These are phyloP conservation scores for Phortica variegata DNA, from an alignment of 1,140 invertebrate genomes.

Conservation along the genomic window DNA sequence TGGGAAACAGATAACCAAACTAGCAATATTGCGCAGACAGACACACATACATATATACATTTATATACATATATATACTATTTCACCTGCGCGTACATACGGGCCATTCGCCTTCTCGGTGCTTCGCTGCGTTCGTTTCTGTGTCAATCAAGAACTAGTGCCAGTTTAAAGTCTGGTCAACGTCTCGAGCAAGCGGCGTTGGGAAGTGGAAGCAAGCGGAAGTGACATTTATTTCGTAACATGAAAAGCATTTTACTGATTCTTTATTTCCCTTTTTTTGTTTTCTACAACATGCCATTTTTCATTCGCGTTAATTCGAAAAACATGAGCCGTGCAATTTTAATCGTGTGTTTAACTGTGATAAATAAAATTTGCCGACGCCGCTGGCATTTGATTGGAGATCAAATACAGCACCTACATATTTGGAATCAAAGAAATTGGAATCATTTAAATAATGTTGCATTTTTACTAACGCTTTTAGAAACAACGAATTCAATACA, in stretches of 20 bases:
- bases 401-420: too few relatives aligned
- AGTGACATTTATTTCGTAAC: too few relatives aligned
- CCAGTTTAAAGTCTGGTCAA: background rate
- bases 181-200: background rate
- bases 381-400: too few relatives aligned
- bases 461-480: background rate
- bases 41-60: background rate
- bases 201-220: constrained; percentile 21
- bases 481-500: background rate
- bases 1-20: constrained; percentile 18
- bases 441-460: background rate
- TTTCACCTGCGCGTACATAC: constrained; percentile 2
- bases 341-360: background rate
- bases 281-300: background rate
- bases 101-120: constrained; percentile 20
- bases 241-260: constrained; percentile 22
- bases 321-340: constrained; percentile 12
- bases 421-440: too few relatives aligned
- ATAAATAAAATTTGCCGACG: background rate
- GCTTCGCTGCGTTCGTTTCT: constrained; percentile 18
- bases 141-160: constrained; percentile 17
- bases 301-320: constrained; percentile 13
- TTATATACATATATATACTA: background rate
- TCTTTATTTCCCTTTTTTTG: constrained; percentile 8
- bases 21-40: constrained; percentile 5